These are phyloP conservation scores for Apamea epomidion DNA, from an alignment of 2,888 invertebrate genomes.

Conservation along the genomic window DNA sequence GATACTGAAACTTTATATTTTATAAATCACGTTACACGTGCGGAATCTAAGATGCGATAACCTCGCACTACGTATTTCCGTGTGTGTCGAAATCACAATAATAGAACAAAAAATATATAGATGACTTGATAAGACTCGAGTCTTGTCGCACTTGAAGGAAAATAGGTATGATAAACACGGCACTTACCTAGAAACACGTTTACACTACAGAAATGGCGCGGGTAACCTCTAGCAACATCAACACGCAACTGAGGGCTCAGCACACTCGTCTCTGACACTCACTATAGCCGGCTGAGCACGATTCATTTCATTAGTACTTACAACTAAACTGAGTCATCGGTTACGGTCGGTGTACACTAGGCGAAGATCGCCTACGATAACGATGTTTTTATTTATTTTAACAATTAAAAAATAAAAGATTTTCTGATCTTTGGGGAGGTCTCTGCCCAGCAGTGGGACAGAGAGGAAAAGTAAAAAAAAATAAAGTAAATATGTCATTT, in stretches of 20 bases:
- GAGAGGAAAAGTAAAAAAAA: neutral
- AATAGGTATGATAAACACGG: neutral
- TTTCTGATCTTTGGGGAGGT: neutral
- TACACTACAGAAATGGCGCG: slow-evolving; percentile 49
- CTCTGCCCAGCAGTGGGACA: neutral
- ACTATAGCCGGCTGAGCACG: slow-evolving; percentile 52
- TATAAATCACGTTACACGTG: slow-evolving; percentile 3
- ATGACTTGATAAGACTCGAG: too few species aligned
- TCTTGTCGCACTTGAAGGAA: neutral
- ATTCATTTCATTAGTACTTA: slow-evolving; percentile 62
- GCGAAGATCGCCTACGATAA: slow-evolving; percentile 3
- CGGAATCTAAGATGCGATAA: slow-evolving; percentile 11
- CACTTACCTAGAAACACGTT: slow-evolving; percentile 54
- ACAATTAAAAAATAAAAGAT: neutral
- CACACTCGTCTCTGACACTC: neutral
- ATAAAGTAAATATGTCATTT: neutral
- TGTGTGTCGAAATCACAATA: neutral
- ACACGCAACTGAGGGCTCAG: slow-evolving; percentile 59
- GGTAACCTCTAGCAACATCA: slow-evolving; percentile 55
- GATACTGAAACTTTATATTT: slow-evolving; percentile 9
- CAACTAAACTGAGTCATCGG: slow-evolving; percentile 62
- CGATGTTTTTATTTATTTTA: neutral
- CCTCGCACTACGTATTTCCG: slow-evolving; percentile 34
- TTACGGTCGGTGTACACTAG: slow-evolving; percentile 51
- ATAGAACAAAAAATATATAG: slow-evolving; percentile 6